Percentiles rank a stretch among this genome's conserved stretches.
phyloP scores from a whole-genome alignment of 2,113 vertebrate genomes.

The Lucifuga dentata region DNA sequence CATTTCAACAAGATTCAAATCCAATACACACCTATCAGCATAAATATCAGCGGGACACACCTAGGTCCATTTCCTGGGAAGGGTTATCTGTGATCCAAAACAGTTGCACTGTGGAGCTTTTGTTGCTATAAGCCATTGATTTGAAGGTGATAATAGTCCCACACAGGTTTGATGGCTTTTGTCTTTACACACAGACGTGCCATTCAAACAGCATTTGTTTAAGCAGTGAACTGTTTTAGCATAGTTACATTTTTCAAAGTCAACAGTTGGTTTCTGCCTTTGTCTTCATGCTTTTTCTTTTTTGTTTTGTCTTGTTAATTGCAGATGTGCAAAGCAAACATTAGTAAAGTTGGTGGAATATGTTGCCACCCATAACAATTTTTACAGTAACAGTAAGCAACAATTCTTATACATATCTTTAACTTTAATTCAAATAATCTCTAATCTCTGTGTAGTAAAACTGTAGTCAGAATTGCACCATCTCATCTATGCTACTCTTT shows the following conservation, averaged over 20 bases:
- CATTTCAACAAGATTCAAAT: slow-evolving; percentile 44
- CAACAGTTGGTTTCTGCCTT: background rate
- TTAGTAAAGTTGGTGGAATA: background rate
- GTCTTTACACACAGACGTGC: slow-evolving; percentile 18
- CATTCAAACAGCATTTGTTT: slow-evolving; percentile 2
- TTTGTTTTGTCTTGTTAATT: too few relatives aligned
- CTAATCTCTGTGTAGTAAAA: background rate
- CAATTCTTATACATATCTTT: too few relatives aligned
- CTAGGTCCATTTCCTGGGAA: slow-evolving; percentile 55
- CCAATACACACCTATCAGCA: slow-evolving; percentile 55
- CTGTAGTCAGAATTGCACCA: background rate
- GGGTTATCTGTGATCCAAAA: slow-evolving; percentile 34
- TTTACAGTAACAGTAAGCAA: too few relatives aligned
- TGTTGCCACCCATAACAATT: too few relatives aligned
- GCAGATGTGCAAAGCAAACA: too few relatives aligned
- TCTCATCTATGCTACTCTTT: slow-evolving; percentile 1
- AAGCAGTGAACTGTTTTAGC: slow-evolving; percentile 1
- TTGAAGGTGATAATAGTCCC: slow-evolving; percentile 38
- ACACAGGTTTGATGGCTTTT: slow-evolving; percentile 22
- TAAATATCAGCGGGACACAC: slow-evolving; percentile 48
- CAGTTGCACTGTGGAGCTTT: slow-evolving; percentile 12
- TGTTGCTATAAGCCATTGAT: slow-evolving; percentile 45
- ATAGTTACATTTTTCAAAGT: slow-evolving; percentile 8
- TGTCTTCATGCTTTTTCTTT: background rate
- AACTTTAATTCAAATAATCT: too few relatives aligned